Conservation (phyloP, 30 jellyfish, hydroid and myxozoan genomes). For the Aurelia aurita complex sp. Pacific region DNA sequence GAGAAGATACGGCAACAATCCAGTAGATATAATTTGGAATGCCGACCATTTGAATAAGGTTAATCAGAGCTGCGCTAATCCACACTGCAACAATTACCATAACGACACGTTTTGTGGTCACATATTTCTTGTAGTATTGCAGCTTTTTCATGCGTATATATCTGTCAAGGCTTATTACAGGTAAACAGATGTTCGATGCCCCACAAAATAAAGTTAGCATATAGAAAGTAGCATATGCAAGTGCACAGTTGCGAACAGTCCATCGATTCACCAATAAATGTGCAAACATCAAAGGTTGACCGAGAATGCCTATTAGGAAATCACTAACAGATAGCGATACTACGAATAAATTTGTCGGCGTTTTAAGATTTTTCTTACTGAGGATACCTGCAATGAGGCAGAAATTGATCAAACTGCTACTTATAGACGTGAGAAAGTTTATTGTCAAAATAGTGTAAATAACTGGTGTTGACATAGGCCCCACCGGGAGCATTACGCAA, state of each 20-base stretch:
- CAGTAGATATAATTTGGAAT: conserved; percentile 21
- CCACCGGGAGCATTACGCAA: no score
- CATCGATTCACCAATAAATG: conserved; percentile 1
- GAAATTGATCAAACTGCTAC: no score
- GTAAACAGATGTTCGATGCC: conserved; percentile 59
- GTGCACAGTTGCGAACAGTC: neutral
- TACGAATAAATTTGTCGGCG: conserved; percentile 36
- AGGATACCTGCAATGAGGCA: no score
- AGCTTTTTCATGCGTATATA: conserved; percentile 60
- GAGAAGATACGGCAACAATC: conserved; percentile 21
- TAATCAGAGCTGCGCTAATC: conserved; percentile 31
- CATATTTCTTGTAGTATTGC: conserved; percentile 52
- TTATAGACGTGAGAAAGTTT: no score
- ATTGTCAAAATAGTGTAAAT: no score
- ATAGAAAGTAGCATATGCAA: neutral
- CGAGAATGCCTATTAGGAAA: conserved; percentile 50
- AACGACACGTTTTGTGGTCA: conserved; percentile 44
- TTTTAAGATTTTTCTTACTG: no score
- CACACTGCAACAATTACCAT: conserved; percentile 21
- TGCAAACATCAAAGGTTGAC: conserved; percentile 52
- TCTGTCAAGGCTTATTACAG: conserved; percentile 60
- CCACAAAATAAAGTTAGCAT: conserved; percentile 36
- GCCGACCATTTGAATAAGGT: conserved; percentile 35
- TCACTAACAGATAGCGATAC: conserved; percentile 51
- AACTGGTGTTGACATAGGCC: no score